phyloP scores from a whole-genome alignment of 2,797 vertebrate genomes.

The Acestrorhynchus altus region DNA sequence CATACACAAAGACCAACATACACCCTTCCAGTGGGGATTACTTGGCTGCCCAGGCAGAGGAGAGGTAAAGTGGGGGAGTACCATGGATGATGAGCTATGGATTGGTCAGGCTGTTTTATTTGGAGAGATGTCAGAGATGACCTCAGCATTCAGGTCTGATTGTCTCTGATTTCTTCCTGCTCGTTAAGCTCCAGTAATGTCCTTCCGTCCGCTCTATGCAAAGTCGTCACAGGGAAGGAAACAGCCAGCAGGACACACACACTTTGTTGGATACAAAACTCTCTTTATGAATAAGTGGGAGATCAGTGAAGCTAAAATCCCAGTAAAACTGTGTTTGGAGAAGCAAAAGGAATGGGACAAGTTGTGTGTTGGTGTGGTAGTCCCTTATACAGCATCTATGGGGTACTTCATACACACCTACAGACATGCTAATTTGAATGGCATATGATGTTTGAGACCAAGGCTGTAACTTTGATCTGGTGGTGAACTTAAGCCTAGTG shows the following conservation, averaged over 20 bases:
- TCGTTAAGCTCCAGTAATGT: conserved; percentile 58
- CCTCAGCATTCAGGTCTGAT: conserved; percentile 64
- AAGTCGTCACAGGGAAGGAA: neutral
- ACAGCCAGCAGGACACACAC: neutral
- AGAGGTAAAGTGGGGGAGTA: neutral
- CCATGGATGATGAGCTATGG: conserved; percentile 62
- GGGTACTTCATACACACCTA: conserved; percentile 36
- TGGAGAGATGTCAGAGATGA: conserved; percentile 69
- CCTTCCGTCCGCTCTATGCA: conserved; percentile 45
- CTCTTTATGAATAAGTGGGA: neutral
- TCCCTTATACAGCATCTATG: conserved; percentile 27
- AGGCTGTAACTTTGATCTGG: no score
- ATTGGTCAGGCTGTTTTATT: conserved; percentile 69
- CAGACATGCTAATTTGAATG: neutral
- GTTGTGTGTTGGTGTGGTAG: no score
- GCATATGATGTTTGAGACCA: no score
- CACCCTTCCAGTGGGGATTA: conserved; percentile 66
- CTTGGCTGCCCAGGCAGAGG: conserved; percentile 59
- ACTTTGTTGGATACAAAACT: neutral
- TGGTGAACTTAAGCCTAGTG: no score
- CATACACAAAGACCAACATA: conserved; percentile 60
- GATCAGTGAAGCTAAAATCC: neutral
- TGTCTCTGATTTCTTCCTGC: conserved; percentile 64
- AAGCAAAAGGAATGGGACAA: conserved; percentile 46
- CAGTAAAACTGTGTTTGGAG: neutral